phyloP scores from a whole-genome alignment of 2,797 vertebrate species.

The Cynopterus sphinx region DNA sequence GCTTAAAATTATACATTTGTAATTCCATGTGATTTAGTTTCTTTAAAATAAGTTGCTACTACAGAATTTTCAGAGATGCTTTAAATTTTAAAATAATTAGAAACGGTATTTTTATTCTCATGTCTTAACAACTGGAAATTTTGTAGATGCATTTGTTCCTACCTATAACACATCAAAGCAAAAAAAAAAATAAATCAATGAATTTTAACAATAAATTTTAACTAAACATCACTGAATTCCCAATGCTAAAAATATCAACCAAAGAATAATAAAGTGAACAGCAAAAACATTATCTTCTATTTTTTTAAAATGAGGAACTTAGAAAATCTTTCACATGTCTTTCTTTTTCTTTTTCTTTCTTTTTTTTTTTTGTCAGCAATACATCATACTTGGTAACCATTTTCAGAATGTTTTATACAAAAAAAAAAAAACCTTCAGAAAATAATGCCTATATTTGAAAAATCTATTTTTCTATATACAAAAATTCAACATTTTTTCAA shows the following conservation, averaged over 20 bases:
- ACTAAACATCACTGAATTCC: conserved; percentile 50
- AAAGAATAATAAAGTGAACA: not conserved
- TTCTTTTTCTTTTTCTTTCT: not conserved
- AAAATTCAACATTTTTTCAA: not conserved
- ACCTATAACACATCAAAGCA: not conserved
- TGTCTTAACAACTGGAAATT: conserved; percentile 42
- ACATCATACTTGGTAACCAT: not conserved
- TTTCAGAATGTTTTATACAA: not conserved
- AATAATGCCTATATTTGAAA: not conserved
- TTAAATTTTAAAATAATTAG: conserved; percentile 48
- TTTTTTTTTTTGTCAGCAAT: not conserved
- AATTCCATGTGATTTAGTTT: not conserved
- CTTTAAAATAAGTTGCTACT: not conserved
- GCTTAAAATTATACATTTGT: not conserved
- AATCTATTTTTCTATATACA: not conserved
- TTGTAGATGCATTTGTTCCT: conserved; percentile 45
- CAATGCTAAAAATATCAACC: conserved; percentile 10
- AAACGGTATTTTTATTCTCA: conserved; percentile 44
- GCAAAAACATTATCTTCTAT: not conserved
- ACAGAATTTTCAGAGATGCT: not conserved
- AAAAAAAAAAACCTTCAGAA: not conserved
- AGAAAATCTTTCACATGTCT: not conserved
- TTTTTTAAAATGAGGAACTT: not conserved
- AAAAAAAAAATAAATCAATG: conserved; percentile 13
- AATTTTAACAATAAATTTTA: conserved; percentile 64